Evolutionary conservation across 1,140 invertebrate species (phyloP).

Genomic region (Trachelipus rathkii): DNA sequence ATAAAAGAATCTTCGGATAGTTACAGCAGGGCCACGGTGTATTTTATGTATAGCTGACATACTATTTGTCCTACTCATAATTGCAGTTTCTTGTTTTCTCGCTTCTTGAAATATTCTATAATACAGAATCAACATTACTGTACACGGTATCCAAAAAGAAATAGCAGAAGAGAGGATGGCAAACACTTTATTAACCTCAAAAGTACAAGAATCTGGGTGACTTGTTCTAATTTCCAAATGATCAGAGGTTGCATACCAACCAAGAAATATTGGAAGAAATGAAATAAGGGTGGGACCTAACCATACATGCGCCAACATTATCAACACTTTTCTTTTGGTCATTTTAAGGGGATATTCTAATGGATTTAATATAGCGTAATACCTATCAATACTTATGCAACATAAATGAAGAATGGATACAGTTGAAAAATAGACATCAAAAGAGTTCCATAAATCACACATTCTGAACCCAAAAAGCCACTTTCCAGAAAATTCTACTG

Average conservation of each 20-base stretch:
- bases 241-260: conserved; percentile 80
- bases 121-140: conserved; percentile 91
- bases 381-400: conserved; percentile 89
- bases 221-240: conserved; percentile 59
- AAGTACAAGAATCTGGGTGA: conserved; percentile 64
- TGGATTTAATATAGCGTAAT: conserved; percentile 81
- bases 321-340: conserved; percentile 56
- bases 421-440: conserved; percentile 92
- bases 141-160: conserved; percentile 90
- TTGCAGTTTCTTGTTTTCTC: conserved; percentile 72
- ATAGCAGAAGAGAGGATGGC: conserved; percentile 84
- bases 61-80: conserved; percentile 29
- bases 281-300: conserved; percentile 83
- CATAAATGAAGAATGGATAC: conserved; percentile 87
- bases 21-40: neutral
- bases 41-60: conserved; percentile 11
- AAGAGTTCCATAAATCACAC: conserved; percentile 89
- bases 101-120: conserved; percentile 87
- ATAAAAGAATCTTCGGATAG: neutral
- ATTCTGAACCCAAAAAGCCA: conserved; percentile 84
- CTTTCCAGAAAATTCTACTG: conserved; percentile 67
- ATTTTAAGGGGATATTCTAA: conserved; percentile 83
- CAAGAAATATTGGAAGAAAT: conserved; percentile 87
- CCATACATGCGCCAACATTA: conserved; percentile 78
- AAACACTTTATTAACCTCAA: conserved; percentile 83